phyloP scores from a whole-genome alignment of 1,140 invertebrate genomes.

The Meloidogyne floridensis region DNA sequence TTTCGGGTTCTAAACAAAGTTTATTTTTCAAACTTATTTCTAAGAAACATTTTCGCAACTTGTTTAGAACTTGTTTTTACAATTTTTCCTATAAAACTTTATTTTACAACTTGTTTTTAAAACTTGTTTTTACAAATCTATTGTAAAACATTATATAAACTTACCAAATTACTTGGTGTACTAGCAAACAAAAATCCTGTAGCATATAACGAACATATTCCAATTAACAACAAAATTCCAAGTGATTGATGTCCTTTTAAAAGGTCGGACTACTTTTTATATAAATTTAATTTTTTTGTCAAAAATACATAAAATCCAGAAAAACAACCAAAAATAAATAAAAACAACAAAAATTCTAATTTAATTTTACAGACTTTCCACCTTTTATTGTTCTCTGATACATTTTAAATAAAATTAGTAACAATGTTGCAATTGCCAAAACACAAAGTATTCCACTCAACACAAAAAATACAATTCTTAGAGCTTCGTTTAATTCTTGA shows the following conservation, averaged over 20 bases:
- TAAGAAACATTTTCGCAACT: too few relatives aligned
- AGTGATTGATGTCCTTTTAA: slow-evolving; percentile 68
- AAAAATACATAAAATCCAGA: too few relatives aligned
- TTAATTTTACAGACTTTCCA: too few relatives aligned
- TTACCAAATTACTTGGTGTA: slow-evolving; percentile 65
- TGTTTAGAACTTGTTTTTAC: too few relatives aligned
- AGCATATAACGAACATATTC: slow-evolving; percentile 67
- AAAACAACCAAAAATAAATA: too few relatives aligned
- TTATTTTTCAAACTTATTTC: too few relatives aligned
- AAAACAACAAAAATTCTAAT: too few relatives aligned
- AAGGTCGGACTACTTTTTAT: too few relatives aligned
- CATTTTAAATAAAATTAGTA: slow-evolving; percentile 68
- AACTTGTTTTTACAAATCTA: too few relatives aligned
- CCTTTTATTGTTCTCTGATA: slow-evolving; percentile 67
- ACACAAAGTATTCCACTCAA: slow-evolving; percentile 57
- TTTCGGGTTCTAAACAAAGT: too few relatives aligned
- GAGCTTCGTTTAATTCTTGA: slow-evolving; percentile 33
- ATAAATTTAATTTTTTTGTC: too few relatives aligned
- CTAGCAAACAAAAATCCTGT: slow-evolving; percentile 67
- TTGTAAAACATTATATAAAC: slow-evolving; percentile 9
- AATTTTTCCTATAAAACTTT: too few relatives aligned
- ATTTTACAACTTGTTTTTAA: not conserved
- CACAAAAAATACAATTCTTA: slow-evolving; percentile 50
- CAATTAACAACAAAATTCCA: slow-evolving; percentile 67
- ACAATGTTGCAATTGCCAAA: slow-evolving; percentile 66